Evolutionary conservation across 1,140 invertebrate species (phyloP).

Genomic region (Drosophila navojoa): DNA sequence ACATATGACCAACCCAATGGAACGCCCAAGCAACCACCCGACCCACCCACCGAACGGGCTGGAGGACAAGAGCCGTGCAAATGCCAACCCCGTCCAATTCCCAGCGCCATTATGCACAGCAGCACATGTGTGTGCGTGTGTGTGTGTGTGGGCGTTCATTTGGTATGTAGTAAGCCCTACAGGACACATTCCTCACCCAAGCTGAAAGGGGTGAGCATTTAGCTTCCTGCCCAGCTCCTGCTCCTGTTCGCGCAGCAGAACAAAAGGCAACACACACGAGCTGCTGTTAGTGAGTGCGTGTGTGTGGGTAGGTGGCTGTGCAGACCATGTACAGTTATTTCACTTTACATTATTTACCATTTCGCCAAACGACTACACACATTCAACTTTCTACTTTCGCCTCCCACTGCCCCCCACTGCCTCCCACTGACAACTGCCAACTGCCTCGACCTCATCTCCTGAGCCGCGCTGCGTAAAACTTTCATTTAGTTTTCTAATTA

Average conservation of each 20-base stretch:
- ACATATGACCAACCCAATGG: constrained; percentile 46
- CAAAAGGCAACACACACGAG: constrained; percentile 4
- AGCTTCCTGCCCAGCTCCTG: constrained; percentile 7
- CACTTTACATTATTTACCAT: constrained; percentile 78
- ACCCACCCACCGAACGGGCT: constrained; percentile 24
- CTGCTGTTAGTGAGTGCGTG: too few species aligned
- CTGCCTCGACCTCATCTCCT: not conserved
- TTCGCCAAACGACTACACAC: constrained; percentile 50
- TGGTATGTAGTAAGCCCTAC: constrained; percentile 75
- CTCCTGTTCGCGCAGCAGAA: constrained; percentile 44
- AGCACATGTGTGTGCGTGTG: not conserved
- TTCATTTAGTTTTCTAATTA: constrained; percentile 82
- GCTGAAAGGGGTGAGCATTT: constrained; percentile 54
- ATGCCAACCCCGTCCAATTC: constrained; percentile 38
- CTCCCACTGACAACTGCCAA: too few species aligned
- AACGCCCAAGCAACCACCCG: constrained; percentile 30
- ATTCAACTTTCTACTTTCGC: not conserved
- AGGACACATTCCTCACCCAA: constrained; percentile 76
- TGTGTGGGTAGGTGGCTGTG: not conserved
- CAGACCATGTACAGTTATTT: constrained; percentile 76
- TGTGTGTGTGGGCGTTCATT: constrained; percentile 65
- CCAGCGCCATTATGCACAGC: constrained; percentile 51
- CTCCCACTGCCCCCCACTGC: not conserved
- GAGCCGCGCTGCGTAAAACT: constrained; percentile 63
- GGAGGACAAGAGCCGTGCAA: constrained; percentile 33